Evolutionary conservation across 1,140 invertebrate species (phyloP).

Genomic region (Bombus affinis): DNA sequence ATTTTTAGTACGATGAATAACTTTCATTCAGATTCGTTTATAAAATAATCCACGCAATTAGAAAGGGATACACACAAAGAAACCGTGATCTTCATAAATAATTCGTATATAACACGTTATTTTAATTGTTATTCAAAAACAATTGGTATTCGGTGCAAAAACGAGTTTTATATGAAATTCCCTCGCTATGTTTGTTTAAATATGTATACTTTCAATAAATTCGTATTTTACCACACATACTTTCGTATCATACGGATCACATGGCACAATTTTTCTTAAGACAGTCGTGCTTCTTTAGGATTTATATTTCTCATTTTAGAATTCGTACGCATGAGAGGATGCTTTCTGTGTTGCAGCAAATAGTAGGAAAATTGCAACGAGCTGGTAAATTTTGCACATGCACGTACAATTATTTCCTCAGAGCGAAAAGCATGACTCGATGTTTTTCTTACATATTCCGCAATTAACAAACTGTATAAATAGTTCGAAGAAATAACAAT

Average conservation of each 20-base stretch:
- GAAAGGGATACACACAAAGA: neutral
- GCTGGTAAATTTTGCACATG: neutral
- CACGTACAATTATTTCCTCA: neutral
- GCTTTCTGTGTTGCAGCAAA: too few relatives aligned
- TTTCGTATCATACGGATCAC: neutral
- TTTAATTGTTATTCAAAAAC: too few relatives aligned
- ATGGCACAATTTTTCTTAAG: neutral
- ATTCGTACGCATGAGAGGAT: too few relatives aligned
- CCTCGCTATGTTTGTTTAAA: too few relatives aligned
- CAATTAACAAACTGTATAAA: constrained; percentile 9
- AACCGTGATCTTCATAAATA: neutral
- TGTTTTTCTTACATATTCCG: neutral
- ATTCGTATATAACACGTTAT: neutral
- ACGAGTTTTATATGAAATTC: too few relatives aligned
- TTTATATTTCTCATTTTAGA: neutral
- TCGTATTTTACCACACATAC: neutral
- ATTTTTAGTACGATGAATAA: neutral
- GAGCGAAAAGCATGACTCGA: neutral
- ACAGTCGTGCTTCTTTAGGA: neutral
- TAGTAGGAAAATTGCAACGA: neutral
- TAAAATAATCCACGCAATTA: neutral
- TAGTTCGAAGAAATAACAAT: constrained; percentile 5
- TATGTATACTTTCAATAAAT: neutral
- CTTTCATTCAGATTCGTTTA: neutral
- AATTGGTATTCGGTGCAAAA: too few relatives aligned